These are phyloP conservation scores for Oryzias melastigma DNA, from an alignment of 2,113 vertebrate species.

Conservation along the genomic window DNA sequence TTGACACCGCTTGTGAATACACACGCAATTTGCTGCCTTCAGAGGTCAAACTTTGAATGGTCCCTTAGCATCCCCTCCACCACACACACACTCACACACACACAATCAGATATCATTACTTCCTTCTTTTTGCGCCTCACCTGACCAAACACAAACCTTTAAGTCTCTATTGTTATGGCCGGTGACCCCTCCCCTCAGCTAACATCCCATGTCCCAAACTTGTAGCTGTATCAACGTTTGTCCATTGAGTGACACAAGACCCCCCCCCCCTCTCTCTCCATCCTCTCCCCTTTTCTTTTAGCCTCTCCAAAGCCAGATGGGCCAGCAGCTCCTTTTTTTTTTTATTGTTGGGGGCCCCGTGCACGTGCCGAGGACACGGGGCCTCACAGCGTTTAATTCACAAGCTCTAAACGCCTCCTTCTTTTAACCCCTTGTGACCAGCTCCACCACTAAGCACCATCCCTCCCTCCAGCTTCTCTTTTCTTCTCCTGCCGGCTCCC, in stretches of 20 bases:
- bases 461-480: slow-evolving; percentile 25
- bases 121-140: not conserved
- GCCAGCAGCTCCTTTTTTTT: slow-evolving; percentile 48
- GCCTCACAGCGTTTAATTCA: slow-evolving; percentile 76
- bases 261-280: slow-evolving; percentile 6
- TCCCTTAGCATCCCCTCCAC: not conserved
- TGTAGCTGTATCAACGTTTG: slow-evolving; percentile 10
- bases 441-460: slow-evolving; percentile 9
- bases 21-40: slow-evolving; percentile 2
- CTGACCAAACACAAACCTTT: not conserved
- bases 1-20: slow-evolving; percentile 19
- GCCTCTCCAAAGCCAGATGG: slow-evolving; percentile 69
- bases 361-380: slow-evolving; percentile 78
- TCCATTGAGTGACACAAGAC: not conserved
- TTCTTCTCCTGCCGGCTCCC: slow-evolving; percentile 19
- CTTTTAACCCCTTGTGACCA: slow-evolving; percentile 57
- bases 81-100: too few relatives aligned
- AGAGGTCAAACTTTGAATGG: not conserved
- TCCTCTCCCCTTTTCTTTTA: slow-evolving; percentile 17
- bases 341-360: slow-evolving; percentile 62
- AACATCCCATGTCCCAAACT: slow-evolving; percentile 21
- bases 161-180: not conserved
- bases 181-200: slow-evolving; percentile 11
- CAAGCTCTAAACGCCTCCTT: slow-evolving; percentile 60
- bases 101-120: not conserved